phyloP scores from a whole-genome alignment of 1,140 invertebrate species.

The Drosophila nikananu region DNA sequence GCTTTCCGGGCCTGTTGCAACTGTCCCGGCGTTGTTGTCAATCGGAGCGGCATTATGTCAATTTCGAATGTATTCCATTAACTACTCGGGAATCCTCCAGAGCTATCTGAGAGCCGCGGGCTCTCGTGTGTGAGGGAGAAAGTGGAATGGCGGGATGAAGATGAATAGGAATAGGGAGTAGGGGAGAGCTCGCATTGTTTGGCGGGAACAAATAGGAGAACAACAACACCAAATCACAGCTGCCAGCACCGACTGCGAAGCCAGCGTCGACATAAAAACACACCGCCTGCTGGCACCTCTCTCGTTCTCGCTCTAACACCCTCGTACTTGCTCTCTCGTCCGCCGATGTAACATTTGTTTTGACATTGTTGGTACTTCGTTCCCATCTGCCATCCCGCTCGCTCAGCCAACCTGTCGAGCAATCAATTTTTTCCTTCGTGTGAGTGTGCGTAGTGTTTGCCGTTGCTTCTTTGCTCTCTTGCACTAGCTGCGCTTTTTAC shows the following conservation, averaged over 20 bases:
- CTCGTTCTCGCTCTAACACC: background rate
- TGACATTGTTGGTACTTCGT: conserved; percentile 44
- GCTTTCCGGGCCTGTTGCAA: conserved; percentile 22
- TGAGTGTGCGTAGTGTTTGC: conserved; percentile 23
- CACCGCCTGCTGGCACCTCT: conserved; percentile 21
- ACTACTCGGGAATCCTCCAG: conserved; percentile 43
- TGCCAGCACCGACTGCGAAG: conserved; percentile 30
- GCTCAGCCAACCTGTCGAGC: conserved; percentile 27
- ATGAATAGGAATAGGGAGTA: background rate
- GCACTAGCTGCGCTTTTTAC: conserved; percentile 51
- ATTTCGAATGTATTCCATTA: conserved; percentile 46
- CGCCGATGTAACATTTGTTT: conserved; percentile 45
- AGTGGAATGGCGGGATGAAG: background rate
- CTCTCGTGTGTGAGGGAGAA: conserved; percentile 25
- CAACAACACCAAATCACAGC: conserved; percentile 50
- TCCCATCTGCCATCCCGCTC: conserved; percentile 16
- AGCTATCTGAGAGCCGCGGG: conserved; percentile 25
- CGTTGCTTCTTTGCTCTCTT: conserved; percentile 28
- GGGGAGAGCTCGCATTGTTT: conserved; percentile 32
- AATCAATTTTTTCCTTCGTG: conserved; percentile 40
- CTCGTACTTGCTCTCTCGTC: background rate
- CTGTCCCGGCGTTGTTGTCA: conserved; percentile 14
- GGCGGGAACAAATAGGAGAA: conserved; percentile 53
- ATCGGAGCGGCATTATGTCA: conserved; percentile 32
- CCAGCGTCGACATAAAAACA: conserved; percentile 45